phyloP scores from a whole-genome alignment of 2,888 invertebrate species.

The Eupithecia abbreviata region DNA sequence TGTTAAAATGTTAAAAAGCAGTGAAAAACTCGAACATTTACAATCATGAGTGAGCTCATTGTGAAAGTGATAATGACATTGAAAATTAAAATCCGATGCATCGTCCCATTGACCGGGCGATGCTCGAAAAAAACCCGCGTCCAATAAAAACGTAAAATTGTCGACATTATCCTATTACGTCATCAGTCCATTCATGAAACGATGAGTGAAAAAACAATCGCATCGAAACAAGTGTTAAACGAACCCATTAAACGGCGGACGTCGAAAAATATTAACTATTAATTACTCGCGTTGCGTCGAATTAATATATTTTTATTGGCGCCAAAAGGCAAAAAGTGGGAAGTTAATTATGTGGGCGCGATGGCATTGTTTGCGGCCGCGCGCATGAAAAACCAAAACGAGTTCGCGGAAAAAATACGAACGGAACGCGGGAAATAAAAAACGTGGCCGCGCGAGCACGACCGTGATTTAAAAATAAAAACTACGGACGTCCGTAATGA shows the following conservation, averaged over 20 bases:
- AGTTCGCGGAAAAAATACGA: constrained; percentile 73
- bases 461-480: constrained; percentile 83
- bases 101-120: constrained; percentile 77
- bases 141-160: constrained; percentile 83
- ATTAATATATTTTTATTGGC: constrained; percentile 84
- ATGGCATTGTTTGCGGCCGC: constrained; percentile 82
- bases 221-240: constrained; percentile 80
- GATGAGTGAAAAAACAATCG: constrained; percentile 79
- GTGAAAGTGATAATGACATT: constrained; percentile 83
- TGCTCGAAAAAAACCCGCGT: constrained; percentile 74
- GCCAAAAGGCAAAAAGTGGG: constrained; percentile 79
- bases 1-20: constrained; percentile 34
- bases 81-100: constrained; percentile 81
- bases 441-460: constrained; percentile 71
- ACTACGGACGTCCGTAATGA: constrained; percentile 81
- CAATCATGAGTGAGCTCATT: constrained; percentile 65
- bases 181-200: constrained; percentile 83
- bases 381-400: constrained; percentile 77
- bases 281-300: constrained; percentile 75
- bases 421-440: constrained; percentile 73
- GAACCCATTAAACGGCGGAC: constrained; percentile 74
- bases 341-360: constrained; percentile 81
- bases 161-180: constrained; percentile 84
- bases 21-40: constrained; percentile 42
- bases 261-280: constrained; percentile 83